Conservation (phyloP, 1,140 invertebrate genomes). For the Ceratosolen solmsi region DNA sequence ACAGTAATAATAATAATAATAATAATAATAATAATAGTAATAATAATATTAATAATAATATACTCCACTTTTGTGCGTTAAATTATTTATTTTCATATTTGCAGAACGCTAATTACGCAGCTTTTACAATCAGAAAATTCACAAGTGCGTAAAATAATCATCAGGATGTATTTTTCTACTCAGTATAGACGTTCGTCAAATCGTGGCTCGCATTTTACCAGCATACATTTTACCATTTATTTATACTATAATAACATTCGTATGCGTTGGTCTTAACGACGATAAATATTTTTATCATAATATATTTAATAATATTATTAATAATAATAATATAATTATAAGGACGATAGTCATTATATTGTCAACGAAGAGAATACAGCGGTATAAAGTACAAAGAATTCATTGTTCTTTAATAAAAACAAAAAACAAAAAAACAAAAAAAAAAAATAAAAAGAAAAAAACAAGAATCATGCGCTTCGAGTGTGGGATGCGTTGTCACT, state of each 20-base stretch:
- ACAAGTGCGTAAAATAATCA: constrained; percentile 45
- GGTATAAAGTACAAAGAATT: constrained; percentile 43
- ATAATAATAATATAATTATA: constrained; percentile 41
- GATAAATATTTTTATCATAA: constrained; percentile 51
- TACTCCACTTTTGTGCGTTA: constrained; percentile 48
- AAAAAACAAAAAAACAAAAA: no score
- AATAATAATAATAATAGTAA: no score
- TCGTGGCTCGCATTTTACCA: constrained; percentile 28
- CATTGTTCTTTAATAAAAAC: constrained; percentile 57
- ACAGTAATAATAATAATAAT: no score
- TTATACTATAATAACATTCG: constrained; percentile 51
- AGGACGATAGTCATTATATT: constrained; percentile 49
- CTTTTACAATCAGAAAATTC: constrained; percentile 46
- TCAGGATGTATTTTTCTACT: constrained; percentile 34
- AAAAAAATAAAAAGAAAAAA: constrained; percentile 1
- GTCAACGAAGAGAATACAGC: constrained; percentile 49
- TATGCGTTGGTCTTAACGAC: constrained; percentile 47
- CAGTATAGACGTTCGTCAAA: constrained; percentile 42
- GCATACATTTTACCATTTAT: constrained; percentile 33
- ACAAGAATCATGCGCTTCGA: constrained; percentile 1
- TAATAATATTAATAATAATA: background rate
- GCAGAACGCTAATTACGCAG: constrained; percentile 46
- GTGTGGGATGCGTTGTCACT: constrained; percentile 9
- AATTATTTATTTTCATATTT: constrained; percentile 52
- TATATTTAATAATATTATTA: constrained; percentile 47